phyloP scores from a whole-genome alignment of 2,113 vertebrate species.

The Ictalurus furcatus region DNA sequence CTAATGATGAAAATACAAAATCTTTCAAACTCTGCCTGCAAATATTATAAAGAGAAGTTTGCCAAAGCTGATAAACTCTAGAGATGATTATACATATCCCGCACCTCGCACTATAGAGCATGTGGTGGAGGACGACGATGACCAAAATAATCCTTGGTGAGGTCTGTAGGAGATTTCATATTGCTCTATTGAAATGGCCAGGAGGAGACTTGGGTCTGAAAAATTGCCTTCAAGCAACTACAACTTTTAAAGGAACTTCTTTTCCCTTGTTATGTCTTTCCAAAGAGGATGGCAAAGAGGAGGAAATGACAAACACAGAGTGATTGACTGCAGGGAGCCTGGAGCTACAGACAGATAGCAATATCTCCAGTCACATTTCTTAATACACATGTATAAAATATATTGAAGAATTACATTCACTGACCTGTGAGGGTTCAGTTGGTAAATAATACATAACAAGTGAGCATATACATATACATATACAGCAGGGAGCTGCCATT shows the following conservation, averaged over 20 bases:
- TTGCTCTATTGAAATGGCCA: conserved; percentile 3
- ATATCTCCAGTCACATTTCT: background rate
- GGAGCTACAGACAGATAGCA: background rate
- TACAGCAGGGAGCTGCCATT: background rate
- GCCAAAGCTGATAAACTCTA: background rate
- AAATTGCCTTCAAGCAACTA: background rate
- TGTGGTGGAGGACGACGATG: conserved; percentile 13
- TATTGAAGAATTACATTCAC: background rate
- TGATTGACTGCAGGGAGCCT: background rate
- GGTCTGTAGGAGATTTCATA: conserved; percentile 14
- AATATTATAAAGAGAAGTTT: background rate
- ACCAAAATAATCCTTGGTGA: conserved; percentile 16
- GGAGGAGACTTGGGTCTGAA: background rate
- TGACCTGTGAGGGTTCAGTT: background rate
- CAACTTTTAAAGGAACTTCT: background rate
- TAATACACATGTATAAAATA: background rate
- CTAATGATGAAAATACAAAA: background rate
- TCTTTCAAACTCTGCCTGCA: background rate
- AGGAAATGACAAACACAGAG: background rate
- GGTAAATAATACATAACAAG: background rate
- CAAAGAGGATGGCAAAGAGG: background rate
- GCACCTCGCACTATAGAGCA: background rate
- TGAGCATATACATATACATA: background rate
- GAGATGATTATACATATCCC: background rate
- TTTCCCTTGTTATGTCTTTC: background rate